Evolutionary conservation across 2,113 vertebrate genomes (phyloP), one percentile per base, ranked within the genome.

Genomic region (Ivindomyrus marchei): DNA sequence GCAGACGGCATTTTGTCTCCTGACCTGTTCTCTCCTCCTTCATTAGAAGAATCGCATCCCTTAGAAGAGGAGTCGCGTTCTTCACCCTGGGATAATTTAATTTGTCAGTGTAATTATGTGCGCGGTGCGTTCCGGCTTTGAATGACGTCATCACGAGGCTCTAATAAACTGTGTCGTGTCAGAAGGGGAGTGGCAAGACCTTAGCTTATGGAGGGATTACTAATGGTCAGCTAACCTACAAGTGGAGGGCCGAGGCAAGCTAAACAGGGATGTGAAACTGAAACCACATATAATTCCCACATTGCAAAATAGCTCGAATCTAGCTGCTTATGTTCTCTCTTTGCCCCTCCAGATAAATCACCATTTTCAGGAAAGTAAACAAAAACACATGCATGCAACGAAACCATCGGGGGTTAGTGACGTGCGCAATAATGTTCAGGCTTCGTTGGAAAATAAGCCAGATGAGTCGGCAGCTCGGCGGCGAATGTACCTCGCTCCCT

Each of bases 71-170:
- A 42, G 74, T 36, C 21, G 27, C 62, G 56, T 90, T 86, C 56
- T 47, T 56, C 53, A 50, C 45, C 39, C 52, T 21, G 47, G 9
- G 80, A 90, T 91, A 90, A 88, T 90, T 91, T 27, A 90, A 56
- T 66, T 89, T 87, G 52, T 70, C 31, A 9, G 52, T n/a, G 50
- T 84, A 89, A 66, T 70, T 84, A 88, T 17, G 52, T 46, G 58
- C 77, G 11, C 8, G 53, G 74, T 70, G 74, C 45, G 6, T 88
- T 88, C 70, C 8, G 3, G 10, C 39, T 36, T 56, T 56, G 36
- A 62, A 85, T 53, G 83, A 1, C 53, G 13, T 85, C 39, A 56
- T 62, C 42, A 10, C 8, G 77, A 31, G 52, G 27, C 21, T 49
- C 27, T 46, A 52, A 89, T 85, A 85, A 50, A 46, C 56, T 42